Evolutionary conservation across 1,140 invertebrate species (phyloP).

Genomic region (honey bee (Apis mellifera)): Amel_HAv3.1 CM009936.2:14062501-14063000

Average conservation of each 20-base stretch:
- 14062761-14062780: too few relatives aligned
- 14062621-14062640: constrained; percentile 60
- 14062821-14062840: not conserved
- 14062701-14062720: not conserved
- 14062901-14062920: constrained; percentile 58
- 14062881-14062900: constrained; percentile 20
- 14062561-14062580: constrained; percentile 38
- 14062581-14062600: constrained; percentile 52
- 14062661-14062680: constrained; percentile 4
- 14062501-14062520: too few relatives aligned
- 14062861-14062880: not conserved
- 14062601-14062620: constrained; percentile 55
- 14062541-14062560: too few relatives aligned
- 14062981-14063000: constrained; percentile 62
- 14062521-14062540: too few relatives aligned
- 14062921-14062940: constrained; percentile 58
- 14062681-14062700: not conserved
- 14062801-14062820: too few relatives aligned
- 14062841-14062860: constrained; percentile 22
- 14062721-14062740: not conserved
- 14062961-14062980: constrained; percentile 69
- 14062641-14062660: constrained; percentile 43
- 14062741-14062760: not conserved
- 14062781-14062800: too few relatives aligned
- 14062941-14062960: constrained; percentile 70